phyloP scores from a whole-genome alignment of 2,113 vertebrate genomes.

The Eclectus roratus region DNA sequence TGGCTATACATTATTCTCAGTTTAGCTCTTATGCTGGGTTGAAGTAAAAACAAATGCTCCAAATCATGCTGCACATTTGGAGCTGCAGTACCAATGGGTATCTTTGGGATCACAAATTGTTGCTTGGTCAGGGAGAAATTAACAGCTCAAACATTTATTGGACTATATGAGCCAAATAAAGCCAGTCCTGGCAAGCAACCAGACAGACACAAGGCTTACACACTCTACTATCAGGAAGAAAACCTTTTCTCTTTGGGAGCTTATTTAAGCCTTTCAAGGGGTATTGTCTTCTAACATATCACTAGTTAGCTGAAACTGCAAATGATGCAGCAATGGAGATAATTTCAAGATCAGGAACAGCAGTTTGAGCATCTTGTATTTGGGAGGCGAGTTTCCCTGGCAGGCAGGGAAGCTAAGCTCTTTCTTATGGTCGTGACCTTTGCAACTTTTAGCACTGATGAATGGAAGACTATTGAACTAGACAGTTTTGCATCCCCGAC shows the following conservation, averaged over 20 bases:
- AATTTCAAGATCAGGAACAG: not conserved
- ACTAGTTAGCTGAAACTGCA: not conserved
- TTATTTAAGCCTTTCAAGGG: not conserved
- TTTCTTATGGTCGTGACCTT: not conserved
- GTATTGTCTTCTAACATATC: not conserved
- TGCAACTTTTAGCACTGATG: not conserved
- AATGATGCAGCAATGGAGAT: not conserved
- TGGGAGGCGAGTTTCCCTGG: not conserved
- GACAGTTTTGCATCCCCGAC: not conserved
- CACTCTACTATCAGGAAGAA: not conserved
- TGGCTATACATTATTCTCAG: not conserved
- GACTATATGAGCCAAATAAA: not conserved
- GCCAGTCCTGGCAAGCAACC: not conserved
- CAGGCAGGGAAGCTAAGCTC: not conserved
- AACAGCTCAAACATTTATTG: not conserved
- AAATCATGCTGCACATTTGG: not conserved
- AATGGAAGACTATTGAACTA: not conserved
- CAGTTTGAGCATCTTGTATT: not conserved
- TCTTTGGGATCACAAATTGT: not conserved
- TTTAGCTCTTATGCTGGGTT: not conserved
- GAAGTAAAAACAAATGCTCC: not conserved
- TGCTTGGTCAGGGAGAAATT: not conserved
- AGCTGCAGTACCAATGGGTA: accelerated
- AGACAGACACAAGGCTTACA: not conserved
- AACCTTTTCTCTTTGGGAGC: not conserved